Base-by-base conservation (phyloP, 2,888 invertebrate genomes). In the Candidula unifasciata region DNA sequence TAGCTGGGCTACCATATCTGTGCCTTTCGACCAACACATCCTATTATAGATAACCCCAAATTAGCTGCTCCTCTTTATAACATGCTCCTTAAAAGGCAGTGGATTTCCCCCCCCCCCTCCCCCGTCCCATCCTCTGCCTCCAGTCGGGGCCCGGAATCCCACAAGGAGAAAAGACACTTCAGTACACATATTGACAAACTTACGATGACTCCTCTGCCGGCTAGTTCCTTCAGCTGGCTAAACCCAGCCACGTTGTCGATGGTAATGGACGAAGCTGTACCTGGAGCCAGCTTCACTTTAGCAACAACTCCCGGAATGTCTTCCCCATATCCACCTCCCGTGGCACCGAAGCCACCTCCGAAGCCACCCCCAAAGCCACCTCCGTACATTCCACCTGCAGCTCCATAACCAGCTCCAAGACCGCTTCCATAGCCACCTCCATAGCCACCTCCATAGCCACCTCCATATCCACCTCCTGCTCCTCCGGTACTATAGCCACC, bases 181-280 rank as follows among this genome's bases (percentile, higher is more conserved):
- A 35, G 21, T 35, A 69, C 69, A 35, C 69, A 33, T 16, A 33
- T 35, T 16, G 6, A 35, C 69, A 69, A 18, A 69, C 86, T 83
- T 76, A 86, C 86, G 52, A 80, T 13, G 18, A 83, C 33, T 16
- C 86, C 86, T 6, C 76, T 64, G 30, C 86, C 86, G 21, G 86
- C 86, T 77, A 86, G 71, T 60, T 86, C 76, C 16, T 71, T 60
- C 16, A 86, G 33, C 1, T 54, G 33, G 3, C 33, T 76, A 77
- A 81, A 86, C 24, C 80, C 77, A 0, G 33, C 33, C 77, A 86
- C 54, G 30, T 57, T 68, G 71, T 77, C 64, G 8, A 86, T 68
- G 24, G 33, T 80, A 76, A 86, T 80, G 57, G 74, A 76, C n/a
- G 83, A 83, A 27, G 69, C 27, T 2, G 83, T 83, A 13, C 86